phyloP scores from a whole-genome alignment of 2,113 vertebrate species.

The Picathartes gymnocephalus region DNA sequence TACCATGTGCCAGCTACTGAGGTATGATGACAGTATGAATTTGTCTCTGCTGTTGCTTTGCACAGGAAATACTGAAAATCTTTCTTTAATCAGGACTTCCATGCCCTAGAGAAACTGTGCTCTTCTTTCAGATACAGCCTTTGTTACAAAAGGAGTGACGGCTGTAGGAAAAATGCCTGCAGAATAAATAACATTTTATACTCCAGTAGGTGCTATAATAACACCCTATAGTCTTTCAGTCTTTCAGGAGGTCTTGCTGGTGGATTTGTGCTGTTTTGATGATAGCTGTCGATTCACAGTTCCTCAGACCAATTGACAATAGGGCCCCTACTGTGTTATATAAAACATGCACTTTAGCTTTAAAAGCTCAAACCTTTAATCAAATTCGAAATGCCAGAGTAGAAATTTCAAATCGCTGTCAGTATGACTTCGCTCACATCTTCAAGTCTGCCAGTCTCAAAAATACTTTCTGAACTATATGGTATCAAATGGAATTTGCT shows the following conservation, averaged over 20 bases:
- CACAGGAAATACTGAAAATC: background rate
- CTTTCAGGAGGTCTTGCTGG: slow-evolving; percentile 26
- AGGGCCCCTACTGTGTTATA: background rate
- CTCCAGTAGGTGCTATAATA: slow-evolving; percentile 44
- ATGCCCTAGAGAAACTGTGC: background rate
- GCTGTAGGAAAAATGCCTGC: background rate
- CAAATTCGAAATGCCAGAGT: slow-evolving; percentile 18
- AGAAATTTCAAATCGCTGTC: slow-evolving; percentile 37
- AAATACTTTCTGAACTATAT: background rate
- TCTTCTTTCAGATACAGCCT: background rate
- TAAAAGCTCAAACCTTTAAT: slow-evolving; percentile 61
- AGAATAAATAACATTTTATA: slow-evolving; percentile 30
- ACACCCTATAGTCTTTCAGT: slow-evolving; percentile 11
- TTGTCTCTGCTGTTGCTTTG: background rate
- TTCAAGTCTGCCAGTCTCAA: background rate
- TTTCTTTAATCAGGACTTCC: background rate
- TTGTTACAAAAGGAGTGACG: background rate
- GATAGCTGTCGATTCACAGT: slow-evolving; percentile 9
- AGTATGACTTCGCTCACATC: background rate
- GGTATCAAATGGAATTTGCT: background rate
- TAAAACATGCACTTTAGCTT: slow-evolving; percentile 49
- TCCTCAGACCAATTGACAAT: slow-evolving; percentile 24
- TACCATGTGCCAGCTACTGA: background rate
- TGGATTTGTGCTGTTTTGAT: slow-evolving; percentile 52
- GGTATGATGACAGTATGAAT: background rate